Evolutionary conservation across 2,113 vertebrate genomes (phyloP).

Genomic region (Corythornis cristatus): DNA sequence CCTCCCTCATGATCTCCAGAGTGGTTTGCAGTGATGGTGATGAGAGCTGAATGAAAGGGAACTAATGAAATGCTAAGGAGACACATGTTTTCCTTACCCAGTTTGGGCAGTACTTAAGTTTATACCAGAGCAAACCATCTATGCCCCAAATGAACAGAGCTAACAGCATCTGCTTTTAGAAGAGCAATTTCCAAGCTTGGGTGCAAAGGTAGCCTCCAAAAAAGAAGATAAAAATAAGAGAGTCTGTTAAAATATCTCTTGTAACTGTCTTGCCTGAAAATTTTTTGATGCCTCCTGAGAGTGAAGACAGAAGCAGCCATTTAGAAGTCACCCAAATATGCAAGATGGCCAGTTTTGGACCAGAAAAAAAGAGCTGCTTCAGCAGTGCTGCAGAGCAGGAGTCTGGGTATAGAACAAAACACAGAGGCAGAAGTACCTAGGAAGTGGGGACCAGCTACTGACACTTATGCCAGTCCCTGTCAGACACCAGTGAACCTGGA

Average conservation of each 20-base stretch:
- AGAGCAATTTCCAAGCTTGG: background rate
- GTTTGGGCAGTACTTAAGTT: background rate
- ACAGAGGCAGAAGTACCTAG: background rate
- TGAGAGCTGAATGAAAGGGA: background rate
- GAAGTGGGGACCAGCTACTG: background rate
- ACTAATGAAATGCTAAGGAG: background rate
- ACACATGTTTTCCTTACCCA: background rate
- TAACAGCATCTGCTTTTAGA: background rate
- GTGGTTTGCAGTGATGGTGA: background rate
- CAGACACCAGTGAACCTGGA: rapidly evolving
- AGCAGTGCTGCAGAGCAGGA: background rate
- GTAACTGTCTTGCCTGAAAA: background rate
- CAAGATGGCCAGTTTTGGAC: background rate
- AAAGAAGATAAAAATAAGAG: background rate
- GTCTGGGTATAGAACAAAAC: rapidly evolving
- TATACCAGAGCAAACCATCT: background rate
- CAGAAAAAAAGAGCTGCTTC: background rate
- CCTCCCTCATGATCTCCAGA: background rate
- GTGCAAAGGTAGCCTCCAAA: background rate
- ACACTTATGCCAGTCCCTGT: rapidly evolving
- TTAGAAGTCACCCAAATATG: background rate
- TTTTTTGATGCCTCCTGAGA: background rate
- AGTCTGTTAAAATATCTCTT: background rate
- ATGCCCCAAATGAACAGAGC: background rate
- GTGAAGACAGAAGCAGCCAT: background rate